Conservation (phyloP, 2,113 vertebrate species). For the Sebastes schlegelii region DNA sequence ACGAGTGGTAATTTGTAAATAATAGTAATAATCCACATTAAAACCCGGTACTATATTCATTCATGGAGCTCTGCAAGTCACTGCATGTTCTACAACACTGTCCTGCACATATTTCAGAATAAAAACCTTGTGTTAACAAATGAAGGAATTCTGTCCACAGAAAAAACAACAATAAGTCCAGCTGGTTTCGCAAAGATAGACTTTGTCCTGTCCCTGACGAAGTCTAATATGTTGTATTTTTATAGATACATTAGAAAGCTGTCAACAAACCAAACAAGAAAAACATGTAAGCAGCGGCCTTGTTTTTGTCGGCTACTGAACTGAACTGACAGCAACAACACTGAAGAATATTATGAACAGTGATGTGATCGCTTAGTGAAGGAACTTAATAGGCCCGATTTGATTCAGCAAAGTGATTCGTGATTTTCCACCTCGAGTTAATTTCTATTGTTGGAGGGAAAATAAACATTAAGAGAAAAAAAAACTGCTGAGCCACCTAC, state of each 20-base stretch:
- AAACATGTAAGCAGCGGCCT: neutral
- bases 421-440: slow-evolving; percentile 13
- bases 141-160: too few relatives aligned
- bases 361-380: neutral
- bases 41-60: too few relatives aligned
- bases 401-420: neutral
- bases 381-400: neutral
- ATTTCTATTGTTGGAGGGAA: neutral
- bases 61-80: too few relatives aligned
- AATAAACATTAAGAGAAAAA: neutral
- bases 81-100: too few relatives aligned
- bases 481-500: slow-evolving; percentile 12
- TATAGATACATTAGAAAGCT: neutral
- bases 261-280: neutral
- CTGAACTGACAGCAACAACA: neutral
- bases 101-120: too few relatives aligned
- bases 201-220: neutral
- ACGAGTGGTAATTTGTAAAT: too few relatives aligned
- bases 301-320: neutral
- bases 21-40: too few relatives aligned
- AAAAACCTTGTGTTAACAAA: too few relatives aligned
- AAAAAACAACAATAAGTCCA: neutral
- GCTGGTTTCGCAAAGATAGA: neutral
- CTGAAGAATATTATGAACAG: neutral
- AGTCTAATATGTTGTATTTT: neutral